These are phyloP conservation scores for Dicyrtomina minuta DNA, from an alignment of 2,888 invertebrate genomes.

Conservation along the genomic window DNA sequence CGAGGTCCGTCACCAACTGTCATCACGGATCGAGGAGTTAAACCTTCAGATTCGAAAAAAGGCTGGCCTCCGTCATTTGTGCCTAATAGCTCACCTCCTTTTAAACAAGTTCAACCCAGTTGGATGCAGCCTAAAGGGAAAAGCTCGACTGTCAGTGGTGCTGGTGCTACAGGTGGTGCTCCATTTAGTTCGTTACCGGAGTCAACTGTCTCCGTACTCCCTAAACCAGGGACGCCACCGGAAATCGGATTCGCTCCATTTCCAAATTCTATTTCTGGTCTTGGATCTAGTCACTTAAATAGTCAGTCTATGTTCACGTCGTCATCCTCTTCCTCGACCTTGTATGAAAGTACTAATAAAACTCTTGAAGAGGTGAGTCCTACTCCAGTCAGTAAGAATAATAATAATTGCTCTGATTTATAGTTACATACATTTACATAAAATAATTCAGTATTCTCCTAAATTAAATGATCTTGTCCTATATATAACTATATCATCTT, in stretches of 20 bases:
- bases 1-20: conserved; percentile 51
- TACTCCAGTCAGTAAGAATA: conserved; percentile 3
- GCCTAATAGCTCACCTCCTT: conserved; percentile 1
- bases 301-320: neutral
- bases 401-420: conserved; percentile 21
- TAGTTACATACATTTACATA: no score
- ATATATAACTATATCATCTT: no score
- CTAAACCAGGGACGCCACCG: conserved; percentile 70
- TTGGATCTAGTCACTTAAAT: conserved; percentile 12
- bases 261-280: conserved; percentile 53
- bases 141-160: neutral
- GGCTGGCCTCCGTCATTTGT: conserved; percentile 58
- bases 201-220: conserved; percentile 24
- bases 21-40: conserved; percentile 58
- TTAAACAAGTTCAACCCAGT: conserved; percentile 19
- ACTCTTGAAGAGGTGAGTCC: conserved; percentile 27
- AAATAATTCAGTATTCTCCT: no score
- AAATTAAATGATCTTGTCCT: no score
- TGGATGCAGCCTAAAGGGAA: conserved; percentile 15
- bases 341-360: conserved; percentile 22
- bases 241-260: conserved; percentile 67
- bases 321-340: neutral
- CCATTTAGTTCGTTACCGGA: neutral
- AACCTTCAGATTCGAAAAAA: conserved; percentile 60
- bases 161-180: neutral